Evolutionary conservation across 2,797 vertebrate species (phyloP).

Genomic region (Bradypodion ventrale): DNA sequence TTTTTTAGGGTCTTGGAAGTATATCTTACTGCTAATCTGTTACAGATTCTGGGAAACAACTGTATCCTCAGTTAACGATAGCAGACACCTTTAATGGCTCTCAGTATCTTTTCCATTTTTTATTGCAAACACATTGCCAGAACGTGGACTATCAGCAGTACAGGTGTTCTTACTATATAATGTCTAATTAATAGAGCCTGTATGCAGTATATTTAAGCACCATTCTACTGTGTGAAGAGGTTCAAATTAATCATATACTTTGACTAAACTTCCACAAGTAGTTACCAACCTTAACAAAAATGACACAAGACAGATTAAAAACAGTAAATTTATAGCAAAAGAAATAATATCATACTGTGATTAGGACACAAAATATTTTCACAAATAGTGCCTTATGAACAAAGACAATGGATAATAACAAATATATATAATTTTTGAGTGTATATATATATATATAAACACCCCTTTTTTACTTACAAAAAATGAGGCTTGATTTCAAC

Average conservation of each 20-base stretch:
- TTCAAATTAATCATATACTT: slow-evolving; percentile 1
- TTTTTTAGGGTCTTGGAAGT: too few relatives aligned
- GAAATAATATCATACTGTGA: slow-evolving; percentile 49
- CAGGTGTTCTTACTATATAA: background rate
- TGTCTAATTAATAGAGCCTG: background rate
- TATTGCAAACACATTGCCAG: background rate
- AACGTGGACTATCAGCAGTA: background rate
- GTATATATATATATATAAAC: slow-evolving; percentile 42
- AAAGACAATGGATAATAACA: slow-evolving; percentile 57
- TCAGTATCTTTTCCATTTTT: background rate
- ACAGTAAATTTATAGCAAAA: slow-evolving; percentile 48
- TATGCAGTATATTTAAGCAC: background rate
- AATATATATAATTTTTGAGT: too few relatives aligned
- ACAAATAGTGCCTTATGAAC: slow-evolving; percentile 51
- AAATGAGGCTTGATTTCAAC: slow-evolving; percentile 37
- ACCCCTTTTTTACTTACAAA: slow-evolving; percentile 49
- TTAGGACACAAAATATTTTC: slow-evolving; percentile 54
- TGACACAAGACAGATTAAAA: slow-evolving; percentile 51
- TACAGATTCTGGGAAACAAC: background rate
- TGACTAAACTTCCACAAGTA: slow-evolving; percentile 43
- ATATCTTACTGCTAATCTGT: too few relatives aligned
- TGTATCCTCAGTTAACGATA: background rate
- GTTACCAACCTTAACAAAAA: slow-evolving; percentile 47
- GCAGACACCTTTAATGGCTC: too few relatives aligned
- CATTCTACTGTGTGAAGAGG: too few relatives aligned